These are phyloP conservation scores for Hetaerina americana DNA, from an alignment of 1,140 invertebrate genomes.

Conservation along the genomic window DNA sequence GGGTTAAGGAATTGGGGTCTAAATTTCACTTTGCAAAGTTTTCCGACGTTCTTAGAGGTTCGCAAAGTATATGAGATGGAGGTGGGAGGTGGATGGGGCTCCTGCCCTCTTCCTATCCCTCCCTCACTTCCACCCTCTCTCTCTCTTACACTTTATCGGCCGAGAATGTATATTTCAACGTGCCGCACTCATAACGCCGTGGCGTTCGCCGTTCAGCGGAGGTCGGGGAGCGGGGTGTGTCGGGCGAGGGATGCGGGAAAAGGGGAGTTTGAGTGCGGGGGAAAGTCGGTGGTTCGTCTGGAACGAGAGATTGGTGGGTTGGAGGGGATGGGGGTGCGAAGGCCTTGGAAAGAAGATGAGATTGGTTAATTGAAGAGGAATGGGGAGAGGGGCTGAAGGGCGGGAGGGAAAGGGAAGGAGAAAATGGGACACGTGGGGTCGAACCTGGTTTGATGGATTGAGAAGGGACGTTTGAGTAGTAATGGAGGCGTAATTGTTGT, in stretches of 20 bases:
- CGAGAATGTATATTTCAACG: background rate
- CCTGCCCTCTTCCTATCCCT: no score
- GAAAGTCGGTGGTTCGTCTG: no score
- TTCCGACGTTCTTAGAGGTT: background rate
- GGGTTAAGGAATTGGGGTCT: no score
- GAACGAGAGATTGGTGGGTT: background rate
- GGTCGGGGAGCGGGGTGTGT: no score
- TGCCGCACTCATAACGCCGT: background rate
- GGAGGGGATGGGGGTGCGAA: background rate
- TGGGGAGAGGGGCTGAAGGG: background rate
- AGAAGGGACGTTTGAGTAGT: background rate
- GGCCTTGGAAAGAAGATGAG: no score
- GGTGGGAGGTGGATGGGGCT: no score
- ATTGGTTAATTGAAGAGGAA: background rate
- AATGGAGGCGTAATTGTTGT: background rate
- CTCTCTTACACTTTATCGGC: background rate
- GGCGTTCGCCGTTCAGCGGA: no score
- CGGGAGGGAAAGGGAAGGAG: background rate
- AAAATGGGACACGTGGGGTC: background rate
- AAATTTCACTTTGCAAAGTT: background rate
- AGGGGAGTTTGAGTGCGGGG: no score
- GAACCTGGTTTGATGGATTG: background rate
- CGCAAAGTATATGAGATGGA: no score
- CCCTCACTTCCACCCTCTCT: no score
- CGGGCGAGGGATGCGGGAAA: no score